A percentile compares a stretch with the other conserved stretches of the same genome.
phyloP scores from a whole-genome alignment of 2,797 vertebrate species.

The Sebastes hubbsi region DNA sequence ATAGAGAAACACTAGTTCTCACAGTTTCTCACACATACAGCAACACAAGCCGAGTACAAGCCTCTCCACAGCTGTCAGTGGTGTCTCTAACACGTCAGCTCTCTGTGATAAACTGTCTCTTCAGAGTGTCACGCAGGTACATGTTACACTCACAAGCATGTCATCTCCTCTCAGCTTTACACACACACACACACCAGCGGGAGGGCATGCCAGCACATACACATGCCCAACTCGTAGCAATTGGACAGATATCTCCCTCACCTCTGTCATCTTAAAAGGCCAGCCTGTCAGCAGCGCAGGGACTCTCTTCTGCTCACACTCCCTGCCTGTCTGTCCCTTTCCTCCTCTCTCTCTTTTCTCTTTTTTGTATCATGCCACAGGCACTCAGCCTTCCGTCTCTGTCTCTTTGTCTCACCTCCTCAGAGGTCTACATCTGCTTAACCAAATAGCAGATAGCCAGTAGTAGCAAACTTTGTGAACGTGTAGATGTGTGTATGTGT shows the following conservation, averaged over 20 bases:
- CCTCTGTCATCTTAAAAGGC: constrained; percentile 49
- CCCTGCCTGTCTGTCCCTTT: not conserved
- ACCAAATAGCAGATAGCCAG: constrained; percentile 8
- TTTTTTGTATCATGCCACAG: not conserved
- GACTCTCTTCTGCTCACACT: constrained; percentile 22
- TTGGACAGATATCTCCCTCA: constrained; percentile 46
- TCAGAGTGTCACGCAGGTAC: constrained; percentile 45
- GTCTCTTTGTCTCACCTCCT: constrained; percentile 14
- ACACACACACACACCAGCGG: not conserved
- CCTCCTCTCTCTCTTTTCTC: not conserved
- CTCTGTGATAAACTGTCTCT: constrained; percentile 50
- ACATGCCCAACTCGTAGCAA: not conserved
- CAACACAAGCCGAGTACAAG: not conserved
- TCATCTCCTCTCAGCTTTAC: constrained; percentile 34
- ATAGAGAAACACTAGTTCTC: not conserved
- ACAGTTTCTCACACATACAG: not conserved
- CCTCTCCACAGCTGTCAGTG: constrained; percentile 36
- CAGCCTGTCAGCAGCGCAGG: constrained; percentile 25
- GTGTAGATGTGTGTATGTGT: not conserved
- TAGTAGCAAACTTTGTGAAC: constrained; percentile 8
- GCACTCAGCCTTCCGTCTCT: not conserved
- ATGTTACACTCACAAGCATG: constrained; percentile 37
- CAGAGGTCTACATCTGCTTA: constrained; percentile 19
- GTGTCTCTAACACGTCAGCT: constrained; percentile 40
- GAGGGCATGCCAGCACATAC: not conserved